Base-by-base conservation (phyloP, 2,888 invertebrate genomes). In the Zygaena filipendulae region DNA sequence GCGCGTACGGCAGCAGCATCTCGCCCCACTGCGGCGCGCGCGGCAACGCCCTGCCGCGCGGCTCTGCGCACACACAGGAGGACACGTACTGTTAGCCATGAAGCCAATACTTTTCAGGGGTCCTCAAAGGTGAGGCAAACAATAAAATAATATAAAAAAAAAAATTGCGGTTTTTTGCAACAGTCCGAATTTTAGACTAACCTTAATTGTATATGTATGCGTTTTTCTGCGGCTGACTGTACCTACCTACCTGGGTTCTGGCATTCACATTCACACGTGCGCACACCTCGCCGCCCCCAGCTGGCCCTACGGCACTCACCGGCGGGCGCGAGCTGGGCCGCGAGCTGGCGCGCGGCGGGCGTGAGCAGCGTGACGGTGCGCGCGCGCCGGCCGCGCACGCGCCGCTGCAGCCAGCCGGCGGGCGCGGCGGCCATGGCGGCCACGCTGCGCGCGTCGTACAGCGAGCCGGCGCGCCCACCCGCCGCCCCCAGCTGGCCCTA, bases 1-100 rank as follows among this genome's bases (percentile, higher is more conserved):
- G 52, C 39, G 63, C 61, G 43, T 50, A 45, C 47, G 43, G 44
- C 47, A 67, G 49, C 51, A 68, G 52, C 38, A 35, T 11, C 58
- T 72, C 74, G 10, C 51, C 59, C 42, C 39, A 47, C 40, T 45
- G 44, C 37, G 72, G 69, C 30, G n/a, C 20, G 27, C 59, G 60
- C 49, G 53, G 52, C 42, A 40, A 14, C 32, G 44, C 58, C 35
- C 48, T 44, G 1, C 39, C 28, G 2, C 48, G 49, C 30, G 66
- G 52, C 39, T 4, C 16, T 7, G 16, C 16, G n/a, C n/a, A n/a
- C n/a, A n/a, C n/a, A n/a, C n/a, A n/a, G n/a, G n/a, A n/a, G n/a
- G n/a, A n/a, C n/a, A n/a, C n/a, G n/a, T n/a, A n/a, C n/a, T n/a
- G n/a, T n/a, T n/a, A n/a, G n/a, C n/a, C n/a, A n/a, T n/a, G n/a